Evolutionary conservation across 2,888 invertebrate genomes (phyloP).

Genomic region (Agrilus mali): DNA sequence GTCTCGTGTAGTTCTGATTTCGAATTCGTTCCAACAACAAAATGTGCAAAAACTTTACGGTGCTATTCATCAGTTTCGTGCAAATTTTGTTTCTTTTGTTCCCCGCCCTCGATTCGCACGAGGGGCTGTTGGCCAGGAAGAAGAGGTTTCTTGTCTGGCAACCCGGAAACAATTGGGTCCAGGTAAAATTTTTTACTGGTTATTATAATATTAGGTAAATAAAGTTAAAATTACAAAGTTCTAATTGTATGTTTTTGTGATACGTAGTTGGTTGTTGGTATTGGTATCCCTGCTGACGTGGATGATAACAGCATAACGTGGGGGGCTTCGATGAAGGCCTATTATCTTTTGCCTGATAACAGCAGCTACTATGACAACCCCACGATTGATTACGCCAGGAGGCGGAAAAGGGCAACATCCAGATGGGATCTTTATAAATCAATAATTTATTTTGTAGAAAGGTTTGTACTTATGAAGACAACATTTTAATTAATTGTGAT

Average conservation of each 20-base stretch:
- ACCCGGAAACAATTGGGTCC: conserved; percentile 45
- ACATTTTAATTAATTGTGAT: too few relatives aligned
- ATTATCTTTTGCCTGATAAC: conserved; percentile 53
- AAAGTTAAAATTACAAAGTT: too few relatives aligned
- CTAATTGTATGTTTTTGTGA: conserved; percentile 6
- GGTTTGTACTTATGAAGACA: too few relatives aligned
- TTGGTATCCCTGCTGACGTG: conserved; percentile 53
- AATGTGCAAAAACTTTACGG: too few relatives aligned
- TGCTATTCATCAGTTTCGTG: too few relatives aligned
- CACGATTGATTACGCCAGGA: conserved; percentile 17
- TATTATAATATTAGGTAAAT: too few relatives aligned
- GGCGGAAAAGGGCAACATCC: conserved; percentile 21
- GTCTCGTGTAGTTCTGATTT: too few relatives aligned
- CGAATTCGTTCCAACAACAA: too few relatives aligned
- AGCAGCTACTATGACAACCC: conserved; percentile 43
- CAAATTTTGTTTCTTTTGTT: too few relatives aligned
- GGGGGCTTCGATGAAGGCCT: conserved; percentile 54
- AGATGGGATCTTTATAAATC: conserved; percentile 28
- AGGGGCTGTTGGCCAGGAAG: conserved; percentile 28
- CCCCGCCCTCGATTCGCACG: neutral
- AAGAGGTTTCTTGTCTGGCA: conserved; percentile 46
- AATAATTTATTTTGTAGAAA: conserved; percentile 24
- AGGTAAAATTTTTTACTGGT: too few relatives aligned
- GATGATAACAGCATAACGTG: conserved; percentile 49
- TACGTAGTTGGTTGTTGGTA: conserved; percentile 55